A percentile compares a stretch with the other conserved stretches of the same genome.
Evolutionary conservation across 2,888 invertebrate species (phyloP).

Genomic region (Andrena dorsata): DNA sequence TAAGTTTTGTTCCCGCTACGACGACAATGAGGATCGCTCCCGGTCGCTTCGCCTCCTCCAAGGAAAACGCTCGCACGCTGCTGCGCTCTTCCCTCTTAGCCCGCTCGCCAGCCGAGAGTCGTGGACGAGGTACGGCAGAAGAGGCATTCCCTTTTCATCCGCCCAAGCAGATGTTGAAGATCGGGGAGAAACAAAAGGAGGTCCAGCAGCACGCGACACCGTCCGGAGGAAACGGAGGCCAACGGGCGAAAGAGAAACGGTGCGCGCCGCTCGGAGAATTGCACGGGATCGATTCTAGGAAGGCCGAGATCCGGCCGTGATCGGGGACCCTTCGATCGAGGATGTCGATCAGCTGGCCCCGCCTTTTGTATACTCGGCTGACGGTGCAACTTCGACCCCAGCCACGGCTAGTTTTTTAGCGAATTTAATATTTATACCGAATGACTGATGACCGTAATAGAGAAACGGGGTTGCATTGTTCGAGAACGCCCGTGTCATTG

Average conservation of each 20-base stretch:
- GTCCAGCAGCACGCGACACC: constrained; percentile 1
- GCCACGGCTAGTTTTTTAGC: constrained; percentile 80
- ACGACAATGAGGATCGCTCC: constrained; percentile 67
- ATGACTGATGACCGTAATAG: constrained; percentile 85
- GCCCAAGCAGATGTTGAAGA: constrained; percentile 51
- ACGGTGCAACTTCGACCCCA: constrained; percentile 84
- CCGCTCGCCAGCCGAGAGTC: constrained; percentile 14
- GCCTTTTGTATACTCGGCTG: constrained; percentile 80
- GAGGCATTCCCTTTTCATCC: constrained; percentile 6
- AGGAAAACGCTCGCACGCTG: constrained; percentile 31
- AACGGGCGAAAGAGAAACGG: neutral
- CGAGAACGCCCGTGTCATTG: constrained; percentile 84
- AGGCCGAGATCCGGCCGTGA: constrained; percentile 58
- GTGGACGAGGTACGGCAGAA: neutral
- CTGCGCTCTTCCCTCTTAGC: constrained; percentile 12
- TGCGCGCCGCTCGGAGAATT: neutral
- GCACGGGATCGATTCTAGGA: constrained; percentile 56
- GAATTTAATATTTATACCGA: constrained; percentile 85
- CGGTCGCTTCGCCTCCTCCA: constrained; percentile 15
- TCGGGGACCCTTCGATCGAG: constrained; percentile 68
- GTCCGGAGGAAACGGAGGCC: neutral
- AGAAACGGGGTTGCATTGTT: constrained; percentile 83
- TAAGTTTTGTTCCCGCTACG: constrained; percentile 72
- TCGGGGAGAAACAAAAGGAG: constrained; percentile 23
- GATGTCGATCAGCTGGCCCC: constrained; percentile 80